Evolutionary conservation across 2,888 invertebrate genomes (phyloP), one percentile per base, ranked within the genome.

Genomic region (Andrena hattorfiana): DNA sequence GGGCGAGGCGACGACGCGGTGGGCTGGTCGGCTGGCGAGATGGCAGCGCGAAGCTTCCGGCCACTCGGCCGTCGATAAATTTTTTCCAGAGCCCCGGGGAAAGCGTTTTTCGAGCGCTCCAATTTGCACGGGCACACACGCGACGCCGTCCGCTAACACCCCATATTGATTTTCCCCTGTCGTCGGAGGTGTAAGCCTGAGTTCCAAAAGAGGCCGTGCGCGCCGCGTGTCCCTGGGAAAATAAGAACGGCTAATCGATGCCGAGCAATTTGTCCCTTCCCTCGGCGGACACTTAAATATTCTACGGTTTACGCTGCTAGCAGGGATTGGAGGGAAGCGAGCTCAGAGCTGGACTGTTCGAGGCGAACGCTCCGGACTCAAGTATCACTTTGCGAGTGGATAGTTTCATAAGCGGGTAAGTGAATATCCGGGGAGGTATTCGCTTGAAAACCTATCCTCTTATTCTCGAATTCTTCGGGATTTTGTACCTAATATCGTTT

Each of bases 161-260:
- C 78, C 77, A 60, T 86, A 86, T 86, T 74, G 86, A 86, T 86
- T 83, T 80, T 72, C 59, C 76, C 30, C 23, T 51, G 67, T 63
- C 67, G 74, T 35, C 78, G 42, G 51, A 64, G 74, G 77, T 66
- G 79, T 70, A 76, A 72, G 75, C 85, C 83, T 83, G 75, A 85
- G 80, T 72, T 81, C 77, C 80, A 75, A 85, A 86, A 82, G 71
- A 77, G 81, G 77, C 69, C 79, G 26, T 20, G 80, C 59, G 77
- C 66, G 82, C 62, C 42, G 76, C 54, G 73, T 30, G 62, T 64
- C 64, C 81, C 51, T n/a, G 54, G 49, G 48, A 66, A 83, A 78
- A 80, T 80, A 77, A 77, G 69, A 67, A 26, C 64, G 76, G 42
- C 67, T 35, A 85, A 85, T 85, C 82, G 63, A 85, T 82, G 54